phyloP scores from a whole-genome alignment of 2,113 vertebrate genomes.

The Thalassarche chlororhynchos region DNA sequence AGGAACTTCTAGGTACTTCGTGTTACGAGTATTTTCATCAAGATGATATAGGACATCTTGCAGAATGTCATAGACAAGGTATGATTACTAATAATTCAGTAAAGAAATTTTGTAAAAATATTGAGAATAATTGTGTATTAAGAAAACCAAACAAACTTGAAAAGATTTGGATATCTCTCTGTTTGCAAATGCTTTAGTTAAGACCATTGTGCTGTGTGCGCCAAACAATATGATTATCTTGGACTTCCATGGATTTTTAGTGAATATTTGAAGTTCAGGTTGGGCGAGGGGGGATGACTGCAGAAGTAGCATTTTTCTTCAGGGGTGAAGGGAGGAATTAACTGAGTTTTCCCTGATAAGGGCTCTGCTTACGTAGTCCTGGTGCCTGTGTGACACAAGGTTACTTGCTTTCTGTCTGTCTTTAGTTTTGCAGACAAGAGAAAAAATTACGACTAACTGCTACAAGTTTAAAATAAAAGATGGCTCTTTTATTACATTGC shows the following conservation, averaged over 20 bases:
- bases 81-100: neutral
- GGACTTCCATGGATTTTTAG: neutral
- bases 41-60: conserved; percentile 95
- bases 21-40: conserved; percentile 99
- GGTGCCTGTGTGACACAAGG: neutral
- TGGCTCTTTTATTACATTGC: conserved; percentile 95
- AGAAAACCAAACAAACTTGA: neutral
- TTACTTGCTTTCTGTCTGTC: neutral
- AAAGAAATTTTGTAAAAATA: neutral
- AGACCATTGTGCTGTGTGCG: neutral
- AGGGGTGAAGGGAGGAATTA: neutral
- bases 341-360: neutral
- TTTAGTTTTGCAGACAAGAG: conserved; percentile 95
- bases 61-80: conserved; percentile 98
- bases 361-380: neutral
- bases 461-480: conserved; percentile 99
- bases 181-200: neutral
- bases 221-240: neutral
- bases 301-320: neutral
- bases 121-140: neutral
- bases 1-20: conserved; percentile 97
- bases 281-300: neutral
- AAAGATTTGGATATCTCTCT: neutral
- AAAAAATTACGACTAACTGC: conserved; percentile 97
- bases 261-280: neutral